These are phyloP conservation scores for Bellardia pandia DNA, from an alignment of 2,888 invertebrate species.

Conservation along the genomic window DNA sequence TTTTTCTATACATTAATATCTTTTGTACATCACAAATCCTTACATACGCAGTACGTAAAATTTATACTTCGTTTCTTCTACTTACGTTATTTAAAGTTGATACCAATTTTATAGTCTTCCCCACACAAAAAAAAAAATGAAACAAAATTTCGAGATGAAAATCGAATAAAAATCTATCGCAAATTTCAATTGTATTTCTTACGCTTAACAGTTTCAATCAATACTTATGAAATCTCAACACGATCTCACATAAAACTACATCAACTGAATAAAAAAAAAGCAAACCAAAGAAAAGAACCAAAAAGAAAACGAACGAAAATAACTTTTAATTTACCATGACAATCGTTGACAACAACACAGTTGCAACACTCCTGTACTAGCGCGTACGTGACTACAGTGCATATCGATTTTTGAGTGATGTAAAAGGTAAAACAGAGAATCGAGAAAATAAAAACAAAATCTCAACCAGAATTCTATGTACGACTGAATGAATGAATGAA, in stretches of 20 bases:
- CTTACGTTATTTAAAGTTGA: neutral
- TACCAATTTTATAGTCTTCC: neutral
- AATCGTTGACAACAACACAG: constrained; percentile 70
- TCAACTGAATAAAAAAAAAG: constrained; percentile 56
- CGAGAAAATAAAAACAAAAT: constrained; percentile 24
- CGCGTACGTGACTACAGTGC: constrained; percentile 69
- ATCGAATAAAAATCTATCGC: constrained; percentile 25
- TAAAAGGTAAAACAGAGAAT: constrained; percentile 45
- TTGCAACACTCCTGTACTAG: constrained; percentile 53
- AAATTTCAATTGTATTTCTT: constrained; percentile 61
- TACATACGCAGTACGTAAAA: constrained; percentile 35
- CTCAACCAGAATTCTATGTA: constrained; percentile 6
- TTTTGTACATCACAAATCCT: neutral
- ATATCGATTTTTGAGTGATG: constrained; percentile 60
- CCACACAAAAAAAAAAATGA: neutral
- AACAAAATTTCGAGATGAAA: constrained; percentile 1
- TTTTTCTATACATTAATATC: neutral
- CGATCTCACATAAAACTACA: constrained; percentile 70
- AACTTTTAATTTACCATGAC: constrained; percentile 73
- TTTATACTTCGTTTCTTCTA: neutral
- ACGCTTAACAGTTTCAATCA: constrained; percentile 37
- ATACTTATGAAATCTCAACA: constrained; percentile 66
- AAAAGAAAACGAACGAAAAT: constrained; percentile 39
- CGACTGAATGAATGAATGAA: neutral
- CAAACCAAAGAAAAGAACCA: constrained; percentile 8